phyloP scores from a whole-genome alignment of 2,888 invertebrate genomes.

The Lepas anatifera region DNA sequence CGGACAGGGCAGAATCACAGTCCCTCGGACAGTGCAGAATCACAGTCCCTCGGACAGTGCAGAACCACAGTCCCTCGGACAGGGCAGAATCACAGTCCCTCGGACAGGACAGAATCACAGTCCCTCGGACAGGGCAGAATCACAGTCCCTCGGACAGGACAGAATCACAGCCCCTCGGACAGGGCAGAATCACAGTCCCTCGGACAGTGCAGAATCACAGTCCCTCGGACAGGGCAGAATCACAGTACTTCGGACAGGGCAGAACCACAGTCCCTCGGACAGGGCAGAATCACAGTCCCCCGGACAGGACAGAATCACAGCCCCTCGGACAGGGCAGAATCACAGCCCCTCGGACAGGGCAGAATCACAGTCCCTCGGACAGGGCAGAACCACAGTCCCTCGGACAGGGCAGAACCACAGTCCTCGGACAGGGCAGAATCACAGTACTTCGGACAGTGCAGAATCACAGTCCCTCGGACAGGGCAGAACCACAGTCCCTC shows the following conservation, averaged over 20 bases:
- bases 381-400: constrained; percentile 11
- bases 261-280: not conserved
- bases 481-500: too few species aligned
- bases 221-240: too few species aligned
- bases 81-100: constrained; percentile 11
- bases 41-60: too few species aligned
- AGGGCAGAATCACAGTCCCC: constrained; percentile 75
- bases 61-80: too few species aligned
- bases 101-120: constrained; percentile 1
- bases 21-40: constrained; percentile 11
- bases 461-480: constrained; percentile 11
- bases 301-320: constrained; percentile 21
- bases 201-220: too few species aligned
- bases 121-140: too few species aligned
- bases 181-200: too few species aligned
- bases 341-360: too few species aligned
- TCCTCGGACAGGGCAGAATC: constrained; percentile 46
- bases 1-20: constrained; percentile 21
- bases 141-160: constrained; percentile 48
- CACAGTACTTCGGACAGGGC: not conserved
- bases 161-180: constrained; percentile 12
- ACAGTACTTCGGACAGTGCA: constrained; percentile 44
- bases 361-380: too few species aligned
- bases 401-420: constrained; percentile 3
- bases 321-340: too few species aligned